These are phyloP conservation scores for Macrosteles quadrilineatus DNA, from an alignment of 1,140 invertebrate species.

Conservation along the genomic window DNA sequence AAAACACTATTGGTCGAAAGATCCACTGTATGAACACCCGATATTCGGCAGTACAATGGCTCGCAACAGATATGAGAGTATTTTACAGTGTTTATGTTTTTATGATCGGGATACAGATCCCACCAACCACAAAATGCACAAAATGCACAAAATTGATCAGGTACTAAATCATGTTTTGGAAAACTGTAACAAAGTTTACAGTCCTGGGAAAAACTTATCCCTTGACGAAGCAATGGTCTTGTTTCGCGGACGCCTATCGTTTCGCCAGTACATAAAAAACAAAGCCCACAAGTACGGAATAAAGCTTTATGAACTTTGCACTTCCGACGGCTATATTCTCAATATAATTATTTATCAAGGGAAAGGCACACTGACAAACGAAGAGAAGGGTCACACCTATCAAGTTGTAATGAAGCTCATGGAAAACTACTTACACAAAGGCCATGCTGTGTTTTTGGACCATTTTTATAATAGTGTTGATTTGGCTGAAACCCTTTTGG, in stretches of 20 bases:
- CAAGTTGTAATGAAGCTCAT: slow-evolving; percentile 34
- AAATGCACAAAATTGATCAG: slow-evolving; percentile 5
- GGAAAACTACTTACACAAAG: slow-evolving; percentile 50
- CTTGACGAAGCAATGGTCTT: slow-evolving; percentile 38
- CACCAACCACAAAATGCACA: not conserved
- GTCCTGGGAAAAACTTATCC: no score
- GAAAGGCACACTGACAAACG: slow-evolving; percentile 11
- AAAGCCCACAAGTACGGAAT: slow-evolving; percentile 47
- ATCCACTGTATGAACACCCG: slow-evolving; percentile 2
- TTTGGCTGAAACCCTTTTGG: slow-evolving; percentile 39
- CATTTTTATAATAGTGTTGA: no score
- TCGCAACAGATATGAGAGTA: no score
- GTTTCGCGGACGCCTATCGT: slow-evolving; percentile 45
- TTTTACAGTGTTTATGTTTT: no score
- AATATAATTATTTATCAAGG: slow-evolving; percentile 32
- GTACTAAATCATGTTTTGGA: no score
- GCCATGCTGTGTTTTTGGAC: slow-evolving; percentile 35
- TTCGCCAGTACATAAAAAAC: slow-evolving; percentile 46
- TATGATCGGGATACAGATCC: no score
- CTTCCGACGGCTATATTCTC: slow-evolving; percentile 31
- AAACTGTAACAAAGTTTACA: no score
- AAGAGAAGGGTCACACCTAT: slow-evolving; percentile 10
- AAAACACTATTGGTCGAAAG: no score
- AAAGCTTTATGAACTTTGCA: slow-evolving; percentile 45
- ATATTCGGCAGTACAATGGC: no score